A percentile compares a stretch with the other conserved stretches of the same genome.
These are phyloP conservation scores for Perca schrenkii DNA, from an alignment of 2,113 vertebrate genomes.

Conservation along the genomic window DNA sequence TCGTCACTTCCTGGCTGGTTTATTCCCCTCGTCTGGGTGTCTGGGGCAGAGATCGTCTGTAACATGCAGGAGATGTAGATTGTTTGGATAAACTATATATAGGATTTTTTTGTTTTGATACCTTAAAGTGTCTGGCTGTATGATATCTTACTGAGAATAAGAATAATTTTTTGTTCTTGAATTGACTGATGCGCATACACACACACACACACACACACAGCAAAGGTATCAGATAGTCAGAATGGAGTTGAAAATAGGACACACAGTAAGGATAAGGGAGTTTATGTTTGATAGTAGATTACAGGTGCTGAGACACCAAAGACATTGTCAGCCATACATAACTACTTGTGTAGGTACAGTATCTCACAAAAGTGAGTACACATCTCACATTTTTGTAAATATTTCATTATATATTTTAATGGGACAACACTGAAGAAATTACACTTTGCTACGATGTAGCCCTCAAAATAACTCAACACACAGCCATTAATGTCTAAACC, in stretches of 20 bases:
- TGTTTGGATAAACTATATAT: slow-evolving; percentile 20
- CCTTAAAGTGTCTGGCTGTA: slow-evolving; percentile 2
- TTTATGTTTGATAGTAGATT: slow-evolving; percentile 47
- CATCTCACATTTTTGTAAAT: too few species aligned
- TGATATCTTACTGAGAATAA: background rate
- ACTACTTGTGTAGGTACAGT: too few species aligned
- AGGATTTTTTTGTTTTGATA: slow-evolving; percentile 21
- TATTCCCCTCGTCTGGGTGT: slow-evolving; percentile 42
- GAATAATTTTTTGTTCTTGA: background rate
- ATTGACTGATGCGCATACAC: background rate
- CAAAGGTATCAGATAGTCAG: background rate
- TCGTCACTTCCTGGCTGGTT: slow-evolving; percentile 48
- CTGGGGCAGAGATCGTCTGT: slow-evolving; percentile 2
- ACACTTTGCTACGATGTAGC: too few species aligned
- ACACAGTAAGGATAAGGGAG: slow-evolving; percentile 20
- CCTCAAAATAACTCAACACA: too few species aligned
- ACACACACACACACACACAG: background rate
- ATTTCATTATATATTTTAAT: too few species aligned
- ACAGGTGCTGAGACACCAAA: too few species aligned
- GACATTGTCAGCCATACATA: too few species aligned
- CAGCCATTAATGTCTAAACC: too few species aligned
- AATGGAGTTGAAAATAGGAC: slow-evolving; percentile 39
- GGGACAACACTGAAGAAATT: too few species aligned
- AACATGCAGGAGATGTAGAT: background rate
- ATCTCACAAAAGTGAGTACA: too few species aligned